Evolutionary conservation across 2,888 invertebrate species (phyloP).

Genomic region (Orthosia cruda): DNA sequence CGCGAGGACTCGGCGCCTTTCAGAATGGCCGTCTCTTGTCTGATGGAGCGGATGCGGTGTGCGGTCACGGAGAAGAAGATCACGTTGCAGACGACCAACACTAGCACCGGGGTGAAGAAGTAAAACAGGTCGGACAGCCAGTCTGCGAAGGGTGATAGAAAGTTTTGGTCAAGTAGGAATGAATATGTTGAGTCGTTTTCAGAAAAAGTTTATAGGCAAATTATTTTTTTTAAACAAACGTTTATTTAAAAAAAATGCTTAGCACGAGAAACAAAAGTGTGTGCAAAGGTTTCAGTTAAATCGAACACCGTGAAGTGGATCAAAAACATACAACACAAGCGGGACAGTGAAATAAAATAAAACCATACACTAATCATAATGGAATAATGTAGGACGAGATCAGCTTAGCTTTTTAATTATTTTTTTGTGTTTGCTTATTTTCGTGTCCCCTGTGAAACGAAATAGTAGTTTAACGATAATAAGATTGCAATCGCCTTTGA

Average conservation of each 20-base stretch:
- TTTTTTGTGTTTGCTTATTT: too few relatives aligned
- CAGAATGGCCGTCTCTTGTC: slow-evolving; percentile 93
- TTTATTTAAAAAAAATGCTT: too few relatives aligned
- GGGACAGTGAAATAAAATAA: too few relatives aligned
- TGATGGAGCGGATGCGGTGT: slow-evolving; percentile 93
- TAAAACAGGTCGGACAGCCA: slow-evolving; percentile 92
- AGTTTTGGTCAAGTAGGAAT: background rate
- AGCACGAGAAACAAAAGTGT: too few relatives aligned
- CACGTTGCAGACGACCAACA: slow-evolving; percentile 93
- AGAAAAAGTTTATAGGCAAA: too few relatives aligned
- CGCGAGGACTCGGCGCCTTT: slow-evolving; percentile 93
- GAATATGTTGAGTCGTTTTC: background rate
- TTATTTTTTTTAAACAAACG: too few relatives aligned
- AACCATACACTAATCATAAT: background rate
- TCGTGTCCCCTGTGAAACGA: too few relatives aligned
- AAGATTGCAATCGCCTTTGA: background rate
- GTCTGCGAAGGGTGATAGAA: slow-evolving; percentile 78
- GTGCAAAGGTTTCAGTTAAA: too few relatives aligned
- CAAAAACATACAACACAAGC: too few relatives aligned
- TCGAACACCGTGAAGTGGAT: too few relatives aligned
- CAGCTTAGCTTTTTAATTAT: too few relatives aligned
- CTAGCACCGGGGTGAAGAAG: slow-evolving; percentile 94
- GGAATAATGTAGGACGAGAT: background rate
- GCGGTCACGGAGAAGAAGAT: slow-evolving; percentile 94
- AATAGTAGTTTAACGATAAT: too few relatives aligned